Evolutionary conservation across 1,140 invertebrate genomes (phyloP), one percentile per base, ranked within the genome.

Genomic region (Cheumatopsyche charites): DNA sequence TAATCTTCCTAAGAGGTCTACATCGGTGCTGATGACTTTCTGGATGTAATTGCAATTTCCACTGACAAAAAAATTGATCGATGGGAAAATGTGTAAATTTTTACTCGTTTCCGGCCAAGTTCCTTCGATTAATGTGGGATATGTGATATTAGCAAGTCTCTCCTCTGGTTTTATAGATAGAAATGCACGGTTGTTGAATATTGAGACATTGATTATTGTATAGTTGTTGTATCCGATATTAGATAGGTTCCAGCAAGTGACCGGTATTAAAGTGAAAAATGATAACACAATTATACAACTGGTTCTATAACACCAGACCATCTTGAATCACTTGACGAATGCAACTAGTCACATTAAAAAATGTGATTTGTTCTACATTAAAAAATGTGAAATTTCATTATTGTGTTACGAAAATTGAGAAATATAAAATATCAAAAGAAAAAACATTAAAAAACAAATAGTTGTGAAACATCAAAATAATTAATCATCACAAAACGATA

Each of bases 111-210:
- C 67, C 23, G 74, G 74, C 70, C 70, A 75, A 4, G 67, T 36
- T 25, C 47, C 67, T 52, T 75, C 70, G 12, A 75, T 26, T 15
- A 75, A 26, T n/a, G 69, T 68, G 1, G 67, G 52, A 67, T 52
- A 47, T 21, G 23, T 26, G 26, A 55, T 66, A 23, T 72, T 49
- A 17, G 26, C 29, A 49, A 29, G 7, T 47, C 1, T 23, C 49
- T 52, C 13, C 42, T 47, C 15, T 2, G 23, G 6, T n/a, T 72
- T 67, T 36, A 75, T 72, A 5, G 70, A 75, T 43, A 75, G 41
- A 67, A 67, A 75, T 25, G 74, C 74, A 17, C 52, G 67, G 21
- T 75, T 72, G 21, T 58, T 66, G 49, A 67, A 75, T 26, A 70
- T 45, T 2, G 67, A 67, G 0, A 73, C 52, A 49, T 75, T 67